Evolutionary conservation across 2,888 invertebrate species (phyloP), one percentile per base, ranked within the genome.

Genomic region (Geotrupes spiniger): DNA sequence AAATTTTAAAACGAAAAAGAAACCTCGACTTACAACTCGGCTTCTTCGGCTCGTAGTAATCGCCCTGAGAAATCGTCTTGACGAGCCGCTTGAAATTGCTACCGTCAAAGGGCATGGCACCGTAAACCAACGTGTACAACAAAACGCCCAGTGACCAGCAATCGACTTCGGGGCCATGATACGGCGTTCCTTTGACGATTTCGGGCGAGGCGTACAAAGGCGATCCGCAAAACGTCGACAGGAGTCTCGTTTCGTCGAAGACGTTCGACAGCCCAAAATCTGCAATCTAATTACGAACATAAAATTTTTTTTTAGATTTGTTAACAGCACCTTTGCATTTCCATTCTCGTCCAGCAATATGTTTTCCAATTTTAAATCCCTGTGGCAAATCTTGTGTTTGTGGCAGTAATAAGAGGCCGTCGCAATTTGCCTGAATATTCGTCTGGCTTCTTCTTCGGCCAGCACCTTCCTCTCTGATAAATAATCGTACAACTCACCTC

Each of bases 91-190:
- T 95, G 75, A 98, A 98, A 77, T 98, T 96, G 54, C 94, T 92
- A 52, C 98, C 98, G 76, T 98, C 98, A 72, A 98, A 98, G 43
- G 92, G 99, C 99, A 99, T 99, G 57, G 97, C 95, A 61, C 98
- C 98, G 73, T 98, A 99, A 58, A 99, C 97, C 66, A 99, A 80
- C 37, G 98, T 98, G 74, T 99, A 99, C 6, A 99, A 79, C 38
- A 99, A 80, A 39, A 99, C 98, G 45, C 98, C 99, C 53, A 99
- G 76, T 15, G 97, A 97, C 98, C 89, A 89, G 69, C 89, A 89
- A 68, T 89, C 89, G 41, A 89, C 96, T 82, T 99, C 98, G 2
- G 98, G 98, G 4, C 99, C 99, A 66, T 89, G 89, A 71, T 97
- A 97, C 0, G 96, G 95, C 5, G 90, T 92, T 53, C 97, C 96